Conservation (phyloP, 2,797 vertebrate species). For the Chiloscyllium punctatum region DNA sequence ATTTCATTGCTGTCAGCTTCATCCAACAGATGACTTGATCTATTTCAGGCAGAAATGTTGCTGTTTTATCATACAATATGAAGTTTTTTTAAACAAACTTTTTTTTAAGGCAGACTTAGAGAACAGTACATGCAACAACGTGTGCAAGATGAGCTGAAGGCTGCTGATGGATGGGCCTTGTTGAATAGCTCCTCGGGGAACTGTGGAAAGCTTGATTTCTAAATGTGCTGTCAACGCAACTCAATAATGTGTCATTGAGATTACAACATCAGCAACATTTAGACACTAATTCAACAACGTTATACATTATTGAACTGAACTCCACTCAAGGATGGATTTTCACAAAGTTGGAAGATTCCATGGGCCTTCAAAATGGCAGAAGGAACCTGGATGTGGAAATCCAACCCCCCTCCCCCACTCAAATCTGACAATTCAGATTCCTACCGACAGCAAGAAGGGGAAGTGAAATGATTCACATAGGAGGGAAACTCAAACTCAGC, state of each 20-base stretch:
- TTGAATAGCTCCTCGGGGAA: slow-evolving; percentile 29
- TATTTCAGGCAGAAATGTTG: not conserved
- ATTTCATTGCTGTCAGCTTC: not conserved
- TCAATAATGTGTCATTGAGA: slow-evolving; percentile 29
- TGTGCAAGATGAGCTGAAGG: not conserved
- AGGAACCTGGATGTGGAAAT: too few species aligned
- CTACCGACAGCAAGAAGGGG: too few species aligned
- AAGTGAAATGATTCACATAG: too few species aligned
- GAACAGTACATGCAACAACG: not conserved
- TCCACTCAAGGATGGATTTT: not conserved
- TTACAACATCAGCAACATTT: slow-evolving; percentile 37
- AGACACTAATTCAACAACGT: not conserved
- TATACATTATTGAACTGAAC: not conserved
- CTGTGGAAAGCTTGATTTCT: slow-evolving; percentile 23
- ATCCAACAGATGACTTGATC: not conserved
- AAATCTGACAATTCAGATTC: too few species aligned
- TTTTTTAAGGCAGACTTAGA: not conserved
- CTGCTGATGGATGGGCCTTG: slow-evolving; percentile 17
- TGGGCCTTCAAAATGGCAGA: too few species aligned
- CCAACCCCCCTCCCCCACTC: too few species aligned
- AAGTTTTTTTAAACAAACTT: not conserved
- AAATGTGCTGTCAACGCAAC: slow-evolving; percentile 25
- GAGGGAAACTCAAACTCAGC: too few species aligned
- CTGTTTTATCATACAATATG: not conserved
- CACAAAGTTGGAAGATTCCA: too few species aligned